Percentiles rank a stretch among this genome's conserved stretches.
phyloP scores from a whole-genome alignment of 2,888 invertebrate genomes.

The Epsilonema sp. region DNA sequence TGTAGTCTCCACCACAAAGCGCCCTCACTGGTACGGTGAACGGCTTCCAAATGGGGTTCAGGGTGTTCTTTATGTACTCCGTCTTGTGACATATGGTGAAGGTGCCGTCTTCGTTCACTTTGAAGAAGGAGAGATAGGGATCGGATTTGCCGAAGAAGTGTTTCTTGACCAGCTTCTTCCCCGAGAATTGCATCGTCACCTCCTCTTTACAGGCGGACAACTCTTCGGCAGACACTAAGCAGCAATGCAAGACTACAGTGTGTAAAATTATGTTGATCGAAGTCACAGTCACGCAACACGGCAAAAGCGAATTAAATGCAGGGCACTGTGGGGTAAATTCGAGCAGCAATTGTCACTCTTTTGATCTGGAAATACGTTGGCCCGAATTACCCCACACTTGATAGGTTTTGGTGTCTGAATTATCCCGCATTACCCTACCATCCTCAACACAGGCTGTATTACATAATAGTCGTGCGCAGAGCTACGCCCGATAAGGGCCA shows the following conservation, averaged over 20 bases:
- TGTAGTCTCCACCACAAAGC: conserved; percentile 34
- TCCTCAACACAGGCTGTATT: too few species aligned
- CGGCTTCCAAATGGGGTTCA: conserved; percentile 39
- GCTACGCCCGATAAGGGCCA: too few species aligned
- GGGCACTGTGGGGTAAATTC: too few species aligned
- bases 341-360: too few species aligned
- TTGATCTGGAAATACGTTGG: too few species aligned
- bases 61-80: conserved; percentile 37
- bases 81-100: conserved; percentile 26
- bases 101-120: conserved; percentile 16
- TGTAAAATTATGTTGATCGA: background rate
- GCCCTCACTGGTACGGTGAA: conserved; percentile 34
- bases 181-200: conserved; percentile 6
- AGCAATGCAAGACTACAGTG: background rate
- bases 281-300: background rate
- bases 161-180: conserved; percentile 16
- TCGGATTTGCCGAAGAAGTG: conserved; percentile 22
- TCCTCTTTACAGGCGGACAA: conserved; percentile 9
- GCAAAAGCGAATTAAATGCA: background rate
- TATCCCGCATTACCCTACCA: too few species aligned
- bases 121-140: conserved; percentile 20
- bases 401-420: too few species aligned
- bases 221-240: conserved; percentile 10
- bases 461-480: too few species aligned
- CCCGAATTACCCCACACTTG: too few species aligned